Evolutionary conservation across 2,113 vertebrate genomes (phyloP), one percentile per base, ranked within the genome.

Genomic region (Catharus bicknelli): DNA sequence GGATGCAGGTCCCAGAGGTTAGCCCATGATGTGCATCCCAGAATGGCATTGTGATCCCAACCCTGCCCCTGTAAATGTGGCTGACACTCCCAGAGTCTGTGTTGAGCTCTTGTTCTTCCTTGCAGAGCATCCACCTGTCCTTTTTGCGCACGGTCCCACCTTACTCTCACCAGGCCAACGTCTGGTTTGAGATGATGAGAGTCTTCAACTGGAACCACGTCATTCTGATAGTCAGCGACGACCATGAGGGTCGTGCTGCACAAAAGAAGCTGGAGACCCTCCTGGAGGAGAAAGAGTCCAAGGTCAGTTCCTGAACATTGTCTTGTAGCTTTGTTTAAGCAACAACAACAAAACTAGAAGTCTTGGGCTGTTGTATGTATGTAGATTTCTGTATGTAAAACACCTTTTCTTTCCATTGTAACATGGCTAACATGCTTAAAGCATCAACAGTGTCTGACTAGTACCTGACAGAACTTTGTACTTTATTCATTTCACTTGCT

Each of bases 181-280:
- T 99, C 68, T 99, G 99, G 99, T 99, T 99, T 62, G 99, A 99
- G 97, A 98, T 99, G 98, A 99, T 99, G 99, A 98, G 99, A 8
- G 98, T 99, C 90, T 99, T 99, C 97, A 98, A 98, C 97, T 99
- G 99, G 99, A 99, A 99, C 95, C 99, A 99, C 96, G 97, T 99
- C 97, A 99, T 99, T 94, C 97, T 99, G 93, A 99, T 99, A 57
- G 99, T 99, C 96, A 99, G 99, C 11, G 99, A 99, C 12, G 99
- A 99, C 97, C 99, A 99, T 16, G 99, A 99, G 96, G 99, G 99
- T 86, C 98, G 99, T 38, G 99, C 99, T 5, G 99, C 99, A 25
- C 99, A 99, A 90, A 99, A 99, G 97, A 99, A 99, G 95, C 98
- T 99, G 61, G 99, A 99, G 98, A 99, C 99, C 10, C 98, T 99